phyloP scores from a whole-genome alignment of 2,888 invertebrate species.

The Synanthedon myopaeformis region DNA sequence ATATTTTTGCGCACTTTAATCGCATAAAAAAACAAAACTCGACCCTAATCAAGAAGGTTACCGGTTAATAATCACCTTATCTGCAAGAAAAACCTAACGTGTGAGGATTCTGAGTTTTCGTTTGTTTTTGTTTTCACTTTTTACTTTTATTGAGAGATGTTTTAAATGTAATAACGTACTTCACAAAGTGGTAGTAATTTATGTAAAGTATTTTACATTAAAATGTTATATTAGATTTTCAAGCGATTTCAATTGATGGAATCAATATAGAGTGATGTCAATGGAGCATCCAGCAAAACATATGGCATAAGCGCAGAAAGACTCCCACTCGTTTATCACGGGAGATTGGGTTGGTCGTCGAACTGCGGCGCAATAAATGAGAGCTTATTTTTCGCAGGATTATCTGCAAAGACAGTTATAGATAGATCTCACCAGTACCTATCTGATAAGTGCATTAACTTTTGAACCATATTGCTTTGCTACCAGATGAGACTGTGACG shows the following conservation, averaged over 20 bases:
- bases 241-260: too few species aligned
- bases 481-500: too few species aligned
- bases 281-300: conserved; percentile 11
- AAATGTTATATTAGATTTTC: too few species aligned
- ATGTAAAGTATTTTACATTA: neutral
- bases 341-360: conserved; percentile 18
- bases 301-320: conserved; percentile 14
- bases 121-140: conserved; percentile 21
- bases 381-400: conserved; percentile 19
- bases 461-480: conserved; percentile 10
- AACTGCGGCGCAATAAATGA: conserved; percentile 18
- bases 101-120: neutral
- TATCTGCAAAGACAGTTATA: neutral
- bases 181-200: neutral
- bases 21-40: conserved; percentile 9
- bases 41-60: conserved; percentile 13
- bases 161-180: conserved; percentile 9
- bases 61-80: too few species aligned
- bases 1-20: conserved; percentile 17
- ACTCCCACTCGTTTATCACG: conserved; percentile 8
- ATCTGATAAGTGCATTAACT: neutral
- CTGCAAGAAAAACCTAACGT: neutral
- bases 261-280: conserved; percentile 2
- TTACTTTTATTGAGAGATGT: conserved; percentile 21
- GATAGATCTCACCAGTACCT: neutral